Base-by-base conservation (phyloP, 2,888 invertebrate species). In the Proisotoma minuta region DNA sequence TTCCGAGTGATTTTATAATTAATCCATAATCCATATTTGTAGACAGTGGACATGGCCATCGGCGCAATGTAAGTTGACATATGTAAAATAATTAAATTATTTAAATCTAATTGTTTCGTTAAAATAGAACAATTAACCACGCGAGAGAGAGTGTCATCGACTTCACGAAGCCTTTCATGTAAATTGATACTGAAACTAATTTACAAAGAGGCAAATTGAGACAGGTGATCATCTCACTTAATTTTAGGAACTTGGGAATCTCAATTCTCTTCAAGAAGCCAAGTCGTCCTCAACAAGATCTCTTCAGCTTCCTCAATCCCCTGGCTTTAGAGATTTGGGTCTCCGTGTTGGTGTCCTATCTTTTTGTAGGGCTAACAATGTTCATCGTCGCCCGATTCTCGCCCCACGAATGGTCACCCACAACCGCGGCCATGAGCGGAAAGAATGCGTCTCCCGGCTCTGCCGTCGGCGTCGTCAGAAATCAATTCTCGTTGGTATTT, bases 81-180 rank as follows among this genome's bases (percentile, higher is more conserved):
- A 34, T 34, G n/a, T n/a, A n/a, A n/a, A n/a, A n/a, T n/a, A n/a
- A n/a, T n/a, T n/a, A n/a, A n/a, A n/a, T n/a, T n/a, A n/a, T n/a
- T n/a, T n/a, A n/a, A n/a, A 34, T 34, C 34, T 15, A 34, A 48
- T 12, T 48, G 10, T 48, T 5, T 18, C 5, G 22, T 12, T 10
- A 94, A 96, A 0, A 91, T 98, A n/a, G n/a, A 87, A 98, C 97
- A 1, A 98, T 98, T 72, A 96, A 92, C 78, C 97, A 95, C 78
- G 93, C 94, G 73, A 75, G 82, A 56, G 82, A 71, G 52, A 88
- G 89, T 77, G 88, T 91, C 58, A 94, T 98, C 60, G 97, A 97
- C 79, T 98, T 98, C 78, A 97, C 97, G 0, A 96, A 97, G 76
- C 97, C 97, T 0, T 98, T 97, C 79, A 95, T 98, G 91, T 64